Evolutionary conservation across 2,888 invertebrate genomes (phyloP).

Genomic region (Marasmarcha lunaedactyla): DNA sequence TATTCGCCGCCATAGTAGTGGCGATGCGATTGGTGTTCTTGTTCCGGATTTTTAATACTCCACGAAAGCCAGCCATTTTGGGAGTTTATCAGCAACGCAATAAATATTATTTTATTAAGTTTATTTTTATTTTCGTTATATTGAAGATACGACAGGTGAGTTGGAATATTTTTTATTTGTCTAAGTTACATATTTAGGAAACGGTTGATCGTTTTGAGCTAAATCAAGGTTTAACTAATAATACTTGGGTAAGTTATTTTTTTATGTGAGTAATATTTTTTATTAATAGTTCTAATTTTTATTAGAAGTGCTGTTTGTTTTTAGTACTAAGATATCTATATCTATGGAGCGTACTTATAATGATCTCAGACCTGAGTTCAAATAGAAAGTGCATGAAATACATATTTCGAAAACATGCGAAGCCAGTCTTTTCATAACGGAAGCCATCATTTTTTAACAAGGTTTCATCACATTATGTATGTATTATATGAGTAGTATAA

Average conservation of each 20-base stretch:
- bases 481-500: too few relatives aligned
- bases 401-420: too few relatives aligned
- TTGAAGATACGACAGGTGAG: constrained; percentile 58
- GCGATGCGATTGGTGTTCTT: neutral
- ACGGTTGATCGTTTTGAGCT: neutral
- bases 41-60: constrained; percentile 40
- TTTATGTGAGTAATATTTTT: too few relatives aligned
- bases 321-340: neutral
- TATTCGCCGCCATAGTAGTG: neutral
- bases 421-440: too few relatives aligned
- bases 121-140: constrained; percentile 48
- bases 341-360: neutral
- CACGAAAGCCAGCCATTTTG: constrained; percentile 41
- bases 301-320: neutral
- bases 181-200: neutral
- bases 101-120: constrained; percentile 63
- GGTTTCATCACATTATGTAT: too few relatives aligned
- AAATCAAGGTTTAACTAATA: too few relatives aligned
- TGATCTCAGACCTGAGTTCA: too few relatives aligned
- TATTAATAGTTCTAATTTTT: neutral
- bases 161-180: constrained; percentile 7
- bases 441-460: too few relatives aligned
- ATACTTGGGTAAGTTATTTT: too few relatives aligned
- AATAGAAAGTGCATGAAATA: too few relatives aligned
- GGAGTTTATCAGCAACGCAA: constrained; percentile 65